Percentiles rank a stretch among this genome's conserved stretches.
Conservation (phyloP, 1,140 invertebrate genomes). For the Lamellibrachia luymesi region DNA sequence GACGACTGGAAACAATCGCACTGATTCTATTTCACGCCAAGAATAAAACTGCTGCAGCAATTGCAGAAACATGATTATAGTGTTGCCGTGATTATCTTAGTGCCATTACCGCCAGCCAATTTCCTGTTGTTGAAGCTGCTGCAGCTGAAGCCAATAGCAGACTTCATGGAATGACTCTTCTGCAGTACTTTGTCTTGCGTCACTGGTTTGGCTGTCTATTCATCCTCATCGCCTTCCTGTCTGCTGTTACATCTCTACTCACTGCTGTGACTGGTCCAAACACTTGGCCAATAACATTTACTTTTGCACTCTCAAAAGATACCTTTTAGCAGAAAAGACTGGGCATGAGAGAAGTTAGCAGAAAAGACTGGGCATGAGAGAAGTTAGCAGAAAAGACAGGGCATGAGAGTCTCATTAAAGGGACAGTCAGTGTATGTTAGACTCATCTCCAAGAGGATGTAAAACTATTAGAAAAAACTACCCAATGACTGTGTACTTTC, state of each 20-base stretch:
- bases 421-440: no score
- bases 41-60: background rate
- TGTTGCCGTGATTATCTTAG: background rate
- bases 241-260: background rate
- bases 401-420: no score
- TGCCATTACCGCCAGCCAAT: background rate
- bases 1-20: background rate
- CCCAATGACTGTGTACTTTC: no score
- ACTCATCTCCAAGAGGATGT: no score
- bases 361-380: no score
- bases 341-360: no score
- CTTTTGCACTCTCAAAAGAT: no score
- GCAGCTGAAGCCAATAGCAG: background rate
- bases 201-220: background rate
- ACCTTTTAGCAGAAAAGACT: no score
- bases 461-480: no score
- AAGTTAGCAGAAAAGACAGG: no score
- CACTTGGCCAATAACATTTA: no score
- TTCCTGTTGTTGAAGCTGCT: background rate
- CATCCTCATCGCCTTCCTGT: background rate
- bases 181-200: background rate
- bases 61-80: background rate
- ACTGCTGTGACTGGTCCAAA: no score
- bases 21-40: background rate
- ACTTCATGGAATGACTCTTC: background rate